These are phyloP conservation scores for Cryptocephalus primarius DNA, from an alignment of 2,888 invertebrate species.

Conservation along the genomic window DNA sequence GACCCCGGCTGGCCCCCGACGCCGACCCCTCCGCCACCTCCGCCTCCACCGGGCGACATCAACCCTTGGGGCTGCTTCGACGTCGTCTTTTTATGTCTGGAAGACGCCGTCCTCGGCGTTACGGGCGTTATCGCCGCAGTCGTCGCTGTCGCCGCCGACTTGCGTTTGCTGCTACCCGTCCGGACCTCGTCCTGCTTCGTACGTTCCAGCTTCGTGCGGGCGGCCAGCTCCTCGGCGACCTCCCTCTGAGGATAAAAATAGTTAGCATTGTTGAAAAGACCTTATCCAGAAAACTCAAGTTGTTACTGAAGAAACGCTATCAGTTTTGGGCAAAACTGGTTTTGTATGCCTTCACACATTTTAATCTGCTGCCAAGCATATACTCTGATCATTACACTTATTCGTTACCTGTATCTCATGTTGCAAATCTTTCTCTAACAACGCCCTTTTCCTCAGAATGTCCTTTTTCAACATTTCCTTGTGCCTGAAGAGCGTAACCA, in stretches of 20 bases:
- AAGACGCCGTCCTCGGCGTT: constrained; percentile 10
- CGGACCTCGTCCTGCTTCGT: constrained; percentile 48
- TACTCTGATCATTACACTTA: too few relatives aligned
- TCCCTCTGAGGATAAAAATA: constrained; percentile 47
- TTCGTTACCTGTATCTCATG: constrained; percentile 80
- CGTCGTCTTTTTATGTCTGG: constrained; percentile 14
- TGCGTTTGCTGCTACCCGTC: constrained; percentile 46
- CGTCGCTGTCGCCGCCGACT: constrained; percentile 39
- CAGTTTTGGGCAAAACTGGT: too few relatives aligned
- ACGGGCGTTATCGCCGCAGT: constrained; percentile 25
- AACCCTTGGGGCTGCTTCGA: constrained; percentile 9
- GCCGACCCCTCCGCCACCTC: too few relatives aligned
- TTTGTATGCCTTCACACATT: too few relatives aligned
- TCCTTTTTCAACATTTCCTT: constrained; percentile 89
- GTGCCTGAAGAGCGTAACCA: constrained; percentile 71
- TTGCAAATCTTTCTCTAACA: constrained; percentile 81
- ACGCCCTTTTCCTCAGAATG: constrained; percentile 79
- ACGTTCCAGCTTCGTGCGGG: constrained; percentile 59
- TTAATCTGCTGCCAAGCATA: too few relatives aligned
- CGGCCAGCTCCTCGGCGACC: constrained; percentile 59
- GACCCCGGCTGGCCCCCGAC: neutral
- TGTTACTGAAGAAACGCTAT: too few relatives aligned
- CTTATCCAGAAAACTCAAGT: too few relatives aligned
- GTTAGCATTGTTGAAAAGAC: too few relatives aligned
- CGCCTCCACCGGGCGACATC: constrained; percentile 2